Conservation (phyloP, 2,888 invertebrate species). For the Mesorhabditis belari region DNA sequence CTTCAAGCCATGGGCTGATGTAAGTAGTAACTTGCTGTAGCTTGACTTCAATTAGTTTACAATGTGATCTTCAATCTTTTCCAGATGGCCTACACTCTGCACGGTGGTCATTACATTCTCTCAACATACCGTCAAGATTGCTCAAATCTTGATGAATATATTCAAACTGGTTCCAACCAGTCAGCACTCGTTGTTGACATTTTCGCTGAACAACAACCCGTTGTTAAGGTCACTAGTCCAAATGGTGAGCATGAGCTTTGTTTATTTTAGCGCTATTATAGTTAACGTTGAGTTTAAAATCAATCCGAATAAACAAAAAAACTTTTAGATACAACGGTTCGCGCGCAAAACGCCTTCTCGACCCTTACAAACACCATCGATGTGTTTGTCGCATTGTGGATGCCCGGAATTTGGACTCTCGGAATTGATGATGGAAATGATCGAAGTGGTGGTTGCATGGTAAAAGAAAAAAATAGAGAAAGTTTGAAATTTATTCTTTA, state of each 20-base stretch:
- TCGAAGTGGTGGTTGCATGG: slow-evolving; percentile 18
- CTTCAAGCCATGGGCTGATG: neutral
- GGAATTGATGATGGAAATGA: slow-evolving; percentile 11
- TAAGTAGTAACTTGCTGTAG: no score
- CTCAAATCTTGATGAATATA: slow-evolving; percentile 21
- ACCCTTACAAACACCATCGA: slow-evolving; percentile 22
- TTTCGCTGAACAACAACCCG: slow-evolving; percentile 7
- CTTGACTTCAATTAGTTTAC: no score
- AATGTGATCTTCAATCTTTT: no score
- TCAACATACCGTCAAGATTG: slow-evolving; percentile 17
- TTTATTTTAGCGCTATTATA: no score
- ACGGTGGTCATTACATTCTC: slow-evolving; percentile 16
- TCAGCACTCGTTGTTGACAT: slow-evolving; percentile 23
- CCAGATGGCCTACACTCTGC: slow-evolving; percentile 2
- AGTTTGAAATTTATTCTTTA: slow-evolving; percentile 4
- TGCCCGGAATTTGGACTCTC: slow-evolving; percentile 27
- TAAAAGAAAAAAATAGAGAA: neutral
- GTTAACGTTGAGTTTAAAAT: no score
- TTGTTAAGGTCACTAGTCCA: slow-evolving; percentile 4
- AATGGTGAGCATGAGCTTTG: no score
- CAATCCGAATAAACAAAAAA: no score
- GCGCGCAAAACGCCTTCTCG: neutral
- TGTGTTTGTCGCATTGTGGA: slow-evolving; percentile 9
- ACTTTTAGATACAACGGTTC: no score
- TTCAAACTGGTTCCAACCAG: slow-evolving; percentile 28